These are phyloP conservation scores for Python bivittatus DNA, from an alignment of 2,113 vertebrate species.

Conservation along the genomic window DNA sequence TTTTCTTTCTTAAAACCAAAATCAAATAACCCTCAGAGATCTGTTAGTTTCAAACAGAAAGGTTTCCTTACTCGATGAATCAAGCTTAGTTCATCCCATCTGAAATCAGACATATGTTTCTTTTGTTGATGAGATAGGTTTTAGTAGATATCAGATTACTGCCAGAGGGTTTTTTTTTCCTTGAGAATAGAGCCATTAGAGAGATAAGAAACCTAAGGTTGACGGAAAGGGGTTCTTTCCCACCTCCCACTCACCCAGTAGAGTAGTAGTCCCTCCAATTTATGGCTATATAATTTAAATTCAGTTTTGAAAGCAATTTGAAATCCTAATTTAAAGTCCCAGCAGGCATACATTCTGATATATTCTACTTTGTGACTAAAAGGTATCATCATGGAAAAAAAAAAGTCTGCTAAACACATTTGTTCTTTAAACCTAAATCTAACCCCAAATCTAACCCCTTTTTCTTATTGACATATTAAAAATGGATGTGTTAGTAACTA, in stretches of 20 bases:
- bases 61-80: not conserved
- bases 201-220: not conserved
- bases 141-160: not conserved
- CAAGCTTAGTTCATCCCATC: not conserved
- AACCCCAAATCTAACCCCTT: conserved; percentile 27
- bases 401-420: conserved; percentile 43
- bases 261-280: not conserved
- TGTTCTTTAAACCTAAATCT: conserved; percentile 50
- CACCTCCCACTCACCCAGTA: not conserved
- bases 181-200: not conserved
- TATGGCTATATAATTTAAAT: not conserved
- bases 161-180: too few relatives aligned
- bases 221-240: not conserved
- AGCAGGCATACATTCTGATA: too few relatives aligned
- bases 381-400: conserved; percentile 48
- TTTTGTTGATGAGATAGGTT: not conserved
- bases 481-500: conserved; percentile 30
- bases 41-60: not conserved
- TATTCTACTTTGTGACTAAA: conserved; percentile 40
- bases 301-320: not conserved
- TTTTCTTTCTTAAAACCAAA: conserved; percentile 10
- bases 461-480: conserved; percentile 29
- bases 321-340: not conserved
- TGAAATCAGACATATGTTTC: not conserved
- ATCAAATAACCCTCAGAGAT: not conserved